phyloP scores from a whole-genome alignment of 2,113 vertebrate genomes.

The Pelmatolapia mariae region DNA sequence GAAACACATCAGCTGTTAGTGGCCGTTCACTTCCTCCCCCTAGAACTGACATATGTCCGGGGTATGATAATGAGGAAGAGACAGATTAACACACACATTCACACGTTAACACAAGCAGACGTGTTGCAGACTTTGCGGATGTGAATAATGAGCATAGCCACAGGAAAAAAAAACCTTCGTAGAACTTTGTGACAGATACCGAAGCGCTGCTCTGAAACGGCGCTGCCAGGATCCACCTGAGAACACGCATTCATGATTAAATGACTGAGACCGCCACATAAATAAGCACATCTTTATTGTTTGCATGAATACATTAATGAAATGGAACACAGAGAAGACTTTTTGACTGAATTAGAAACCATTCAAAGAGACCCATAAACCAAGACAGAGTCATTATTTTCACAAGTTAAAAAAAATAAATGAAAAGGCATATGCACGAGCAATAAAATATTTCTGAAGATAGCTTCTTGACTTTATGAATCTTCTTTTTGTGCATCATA shows the following conservation, averaged over 20 bases:
- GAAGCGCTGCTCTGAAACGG: background rate
- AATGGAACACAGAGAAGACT: background rate
- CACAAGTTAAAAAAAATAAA: background rate
- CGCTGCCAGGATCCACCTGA: background rate
- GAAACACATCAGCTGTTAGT: background rate
- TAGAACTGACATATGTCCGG: conserved; percentile 7
- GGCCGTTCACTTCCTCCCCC: conserved; percentile 27
- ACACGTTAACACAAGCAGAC: background rate
- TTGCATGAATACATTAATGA: background rate
- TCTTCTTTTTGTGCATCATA: background rate
- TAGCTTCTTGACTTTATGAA: background rate
- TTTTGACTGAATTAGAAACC: background rate
- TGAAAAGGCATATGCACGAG: background rate
- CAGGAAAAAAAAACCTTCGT: background rate
- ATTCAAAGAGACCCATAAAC: background rate
- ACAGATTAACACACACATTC: background rate
- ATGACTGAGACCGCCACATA: background rate
- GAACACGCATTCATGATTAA: background rate
- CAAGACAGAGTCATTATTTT: background rate
- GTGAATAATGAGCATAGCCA: background rate
- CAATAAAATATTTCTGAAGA: background rate
- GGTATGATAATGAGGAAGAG: conserved; percentile 52
- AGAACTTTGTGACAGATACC: background rate
- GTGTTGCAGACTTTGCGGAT: conserved; percentile 12
- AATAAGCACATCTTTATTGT: background rate